These are phyloP conservation scores for Nasonia longicornis DNA, from an alignment of 1,140 invertebrate genomes.

Conservation along the genomic window DNA sequence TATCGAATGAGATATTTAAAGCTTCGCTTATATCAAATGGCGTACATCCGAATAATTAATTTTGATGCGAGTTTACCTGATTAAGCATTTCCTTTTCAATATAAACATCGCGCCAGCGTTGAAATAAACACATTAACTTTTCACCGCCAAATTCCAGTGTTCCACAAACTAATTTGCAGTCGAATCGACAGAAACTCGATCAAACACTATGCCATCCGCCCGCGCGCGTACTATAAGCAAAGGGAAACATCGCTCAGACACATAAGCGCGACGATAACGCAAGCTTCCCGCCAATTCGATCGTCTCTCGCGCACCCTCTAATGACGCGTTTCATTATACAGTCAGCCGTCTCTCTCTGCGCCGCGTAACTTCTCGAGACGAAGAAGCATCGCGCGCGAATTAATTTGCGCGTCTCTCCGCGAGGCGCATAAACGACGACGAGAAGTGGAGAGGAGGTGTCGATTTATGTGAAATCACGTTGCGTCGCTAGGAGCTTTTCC, in stretches of 20 bases:
- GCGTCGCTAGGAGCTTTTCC: neutral
- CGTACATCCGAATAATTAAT: too few relatives aligned
- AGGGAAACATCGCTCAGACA: neutral
- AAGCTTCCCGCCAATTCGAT: neutral
- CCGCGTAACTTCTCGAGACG: neutral
- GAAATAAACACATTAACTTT: too few relatives aligned
- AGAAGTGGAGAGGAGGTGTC: neutral
- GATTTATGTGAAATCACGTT: slow-evolving; percentile 44
- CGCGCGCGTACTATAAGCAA: neutral
- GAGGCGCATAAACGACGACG: slow-evolving; percentile 4
- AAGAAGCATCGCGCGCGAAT: slow-evolving; percentile 24
- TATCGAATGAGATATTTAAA: too few relatives aligned
- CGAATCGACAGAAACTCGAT: neutral
- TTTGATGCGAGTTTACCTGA: too few relatives aligned
- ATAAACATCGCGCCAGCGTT: too few relatives aligned
- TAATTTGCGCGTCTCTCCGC: slow-evolving; percentile 28
- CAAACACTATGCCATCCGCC: neutral
- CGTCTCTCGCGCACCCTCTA: neutral
- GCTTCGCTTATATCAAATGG: too few relatives aligned
- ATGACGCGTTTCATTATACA: slow-evolving; percentile 31
- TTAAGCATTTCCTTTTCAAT: too few relatives aligned
- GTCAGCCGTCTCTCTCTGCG: neutral
- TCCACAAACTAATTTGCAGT: neutral
- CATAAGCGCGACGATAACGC: neutral
- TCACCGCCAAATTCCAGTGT: too few relatives aligned